phyloP scores from a whole-genome alignment of 2,113 vertebrate species.

The Gallinago jamesoni region DNA sequence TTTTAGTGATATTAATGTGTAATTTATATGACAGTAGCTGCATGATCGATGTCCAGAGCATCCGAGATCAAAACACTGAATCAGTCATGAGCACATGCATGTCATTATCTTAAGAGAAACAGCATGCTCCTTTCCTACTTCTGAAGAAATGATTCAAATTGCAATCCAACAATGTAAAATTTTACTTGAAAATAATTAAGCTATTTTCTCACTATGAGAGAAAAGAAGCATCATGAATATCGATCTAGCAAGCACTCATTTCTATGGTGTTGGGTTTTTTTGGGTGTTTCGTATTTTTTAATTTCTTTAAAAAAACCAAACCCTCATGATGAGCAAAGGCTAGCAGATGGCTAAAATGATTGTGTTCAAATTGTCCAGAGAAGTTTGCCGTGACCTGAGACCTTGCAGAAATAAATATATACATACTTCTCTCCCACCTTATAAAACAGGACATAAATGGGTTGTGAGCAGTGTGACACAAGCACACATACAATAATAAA shows the following conservation, averaged over 20 bases:
- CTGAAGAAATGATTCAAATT: slow-evolving; percentile 29
- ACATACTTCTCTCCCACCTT: neutral
- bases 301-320: neutral
- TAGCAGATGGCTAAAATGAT: neutral
- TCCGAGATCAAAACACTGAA: slow-evolving; percentile 60
- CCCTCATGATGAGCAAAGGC: neutral
- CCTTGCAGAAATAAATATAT: neutral
- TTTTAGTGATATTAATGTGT: slow-evolving; percentile 11
- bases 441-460: neutral
- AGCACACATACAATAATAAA: neutral
- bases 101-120: slow-evolving; percentile 50
- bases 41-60: slow-evolving; percentile 50
- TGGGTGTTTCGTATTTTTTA: neutral
- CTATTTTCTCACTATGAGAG: neutral
- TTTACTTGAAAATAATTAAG: slow-evolving; percentile 30
- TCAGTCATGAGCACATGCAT: slow-evolving; percentile 38
- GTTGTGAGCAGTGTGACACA: neutral
- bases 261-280: neutral
- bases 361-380: neutral
- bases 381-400: neutral
- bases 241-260: neutral
- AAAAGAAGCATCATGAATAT: neutral
- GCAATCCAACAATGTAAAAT: neutral
- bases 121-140: neutral
- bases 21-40: slow-evolving; percentile 51